A percentile compares a stretch with the other conserved stretches of the same genome.
Evolutionary conservation across 1,140 invertebrate genomes (phyloP).

Genomic region (Vanessa atalanta): DNA sequence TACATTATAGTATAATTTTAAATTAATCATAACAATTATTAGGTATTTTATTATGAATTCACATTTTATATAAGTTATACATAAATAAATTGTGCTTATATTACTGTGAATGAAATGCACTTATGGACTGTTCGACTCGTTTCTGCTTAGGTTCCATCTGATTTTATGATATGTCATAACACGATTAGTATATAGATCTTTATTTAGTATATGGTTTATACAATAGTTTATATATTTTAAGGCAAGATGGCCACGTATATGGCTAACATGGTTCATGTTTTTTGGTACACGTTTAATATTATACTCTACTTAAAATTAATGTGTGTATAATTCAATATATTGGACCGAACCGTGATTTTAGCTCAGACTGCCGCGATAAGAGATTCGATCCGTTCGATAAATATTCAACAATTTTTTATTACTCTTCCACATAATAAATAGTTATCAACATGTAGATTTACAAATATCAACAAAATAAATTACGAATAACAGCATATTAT

Average conservation of each 20-base stretch:
- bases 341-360: constrained; percentile 45
- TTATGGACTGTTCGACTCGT: constrained; percentile 66
- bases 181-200: constrained; percentile 36
- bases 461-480: constrained; percentile 81
- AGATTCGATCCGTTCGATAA: constrained; percentile 65
- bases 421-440: constrained; percentile 79
- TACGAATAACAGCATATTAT: constrained; percentile 80
- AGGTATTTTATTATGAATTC: constrained; percentile 74
- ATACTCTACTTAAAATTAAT: constrained; percentile 71
- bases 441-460: constrained; percentile 80
- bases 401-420: constrained; percentile 78
- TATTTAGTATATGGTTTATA: constrained; percentile 42
- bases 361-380: constrained; percentile 47
- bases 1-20: constrained; percentile 74
- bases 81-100: constrained; percentile 77
- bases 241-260: constrained; percentile 77
- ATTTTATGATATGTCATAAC: constrained; percentile 50
- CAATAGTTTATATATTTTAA: constrained; percentile 56
- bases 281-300: constrained; percentile 65
- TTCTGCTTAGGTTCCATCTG: constrained; percentile 24
- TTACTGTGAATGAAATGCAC: constrained; percentile 77
- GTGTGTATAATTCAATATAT: constrained; percentile 74
- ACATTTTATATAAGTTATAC: constrained; percentile 60
- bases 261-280: constrained; percentile 69
- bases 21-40: constrained; percentile 76